These are phyloP conservation scores for Esox niger DNA, from an alignment of 2,113 vertebrate genomes.

Conservation along the genomic window DNA sequence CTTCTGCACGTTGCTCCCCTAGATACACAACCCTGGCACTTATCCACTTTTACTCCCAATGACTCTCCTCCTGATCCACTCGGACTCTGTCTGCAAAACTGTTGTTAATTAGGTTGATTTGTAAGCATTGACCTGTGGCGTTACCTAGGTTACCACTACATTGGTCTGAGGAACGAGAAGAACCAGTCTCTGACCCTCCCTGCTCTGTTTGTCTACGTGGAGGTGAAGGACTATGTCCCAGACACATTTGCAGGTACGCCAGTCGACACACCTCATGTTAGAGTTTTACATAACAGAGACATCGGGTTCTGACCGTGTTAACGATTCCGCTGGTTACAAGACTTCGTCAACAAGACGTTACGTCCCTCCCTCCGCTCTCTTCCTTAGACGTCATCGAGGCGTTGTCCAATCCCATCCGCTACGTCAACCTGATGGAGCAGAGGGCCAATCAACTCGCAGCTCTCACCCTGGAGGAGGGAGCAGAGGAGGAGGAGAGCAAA, in stretches of 20 bases:
- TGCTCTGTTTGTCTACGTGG: conserved; percentile 92
- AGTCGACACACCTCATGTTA: neutral
- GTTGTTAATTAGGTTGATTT: too few relatives aligned
- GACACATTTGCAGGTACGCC: conserved; percentile 91
- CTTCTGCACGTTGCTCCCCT: too few relatives aligned
- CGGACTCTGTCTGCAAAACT: too few relatives aligned
- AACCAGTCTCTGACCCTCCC: conserved; percentile 89
- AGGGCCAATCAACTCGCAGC: conserved; percentile 93
- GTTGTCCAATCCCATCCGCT: conserved; percentile 96
- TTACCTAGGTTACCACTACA: conserved; percentile 88
- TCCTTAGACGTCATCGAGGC: conserved; percentile 93
- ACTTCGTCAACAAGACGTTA: neutral
- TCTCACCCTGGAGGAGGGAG: conserved; percentile 92
- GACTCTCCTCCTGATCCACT: neutral
- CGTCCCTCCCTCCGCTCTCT: conserved; percentile 24
- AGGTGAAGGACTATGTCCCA: conserved; percentile 96
- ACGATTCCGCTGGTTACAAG: neutral
- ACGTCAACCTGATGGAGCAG: conserved; percentile 96
- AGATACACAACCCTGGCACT: too few relatives aligned
- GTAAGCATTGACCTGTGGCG: too few relatives aligned
- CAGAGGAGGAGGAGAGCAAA: conserved; percentile 87
- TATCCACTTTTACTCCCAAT: neutral
- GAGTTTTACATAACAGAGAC: neutral
- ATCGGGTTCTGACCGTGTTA: neutral
- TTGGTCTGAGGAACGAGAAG: conserved; percentile 92